A percentile compares a stretch with the other conserved stretches of the same genome.
phyloP scores from a whole-genome alignment of 2,113 vertebrate species.

The Saguinus midas region DNA sequence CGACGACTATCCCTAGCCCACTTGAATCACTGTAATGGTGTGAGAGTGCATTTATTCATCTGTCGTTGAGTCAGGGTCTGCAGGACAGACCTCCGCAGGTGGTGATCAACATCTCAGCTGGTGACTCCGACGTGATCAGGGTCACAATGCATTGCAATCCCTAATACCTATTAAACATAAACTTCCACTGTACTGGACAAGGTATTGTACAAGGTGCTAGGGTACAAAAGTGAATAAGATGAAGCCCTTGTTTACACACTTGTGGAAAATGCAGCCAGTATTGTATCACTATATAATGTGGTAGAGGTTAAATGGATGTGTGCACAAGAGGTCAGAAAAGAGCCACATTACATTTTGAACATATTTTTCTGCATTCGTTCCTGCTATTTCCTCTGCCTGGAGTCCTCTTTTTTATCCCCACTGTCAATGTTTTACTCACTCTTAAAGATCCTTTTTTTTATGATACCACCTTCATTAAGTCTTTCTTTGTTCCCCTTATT shows the following conservation, averaged over 20 bases:
- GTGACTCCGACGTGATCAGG: too few relatives aligned
- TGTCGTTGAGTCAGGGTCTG: too few relatives aligned
- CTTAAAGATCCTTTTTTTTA: background rate
- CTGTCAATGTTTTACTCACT: background rate
- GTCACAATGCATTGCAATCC: background rate
- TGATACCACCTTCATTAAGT: background rate
- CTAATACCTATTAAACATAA: background rate
- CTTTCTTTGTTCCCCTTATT: background rate
- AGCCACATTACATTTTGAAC: background rate
- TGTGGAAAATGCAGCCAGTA: background rate
- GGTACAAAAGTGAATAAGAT: background rate
- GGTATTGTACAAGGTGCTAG: background rate
- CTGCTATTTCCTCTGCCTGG: background rate
- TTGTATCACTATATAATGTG: background rate
- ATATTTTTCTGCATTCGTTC: background rate
- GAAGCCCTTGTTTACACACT: background rate
- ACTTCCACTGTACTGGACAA: too few relatives aligned
- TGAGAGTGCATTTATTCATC: too few relatives aligned
- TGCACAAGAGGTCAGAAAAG: background rate
- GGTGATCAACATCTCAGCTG: too few relatives aligned
- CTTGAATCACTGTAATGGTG: too few relatives aligned
- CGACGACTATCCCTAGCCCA: too few relatives aligned
- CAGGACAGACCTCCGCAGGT: too few relatives aligned
- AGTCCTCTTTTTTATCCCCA: background rate
- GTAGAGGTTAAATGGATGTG: background rate